Base-by-base conservation (phyloP, 2,113 vertebrate species). In the Halcyon malimbica region DNA sequence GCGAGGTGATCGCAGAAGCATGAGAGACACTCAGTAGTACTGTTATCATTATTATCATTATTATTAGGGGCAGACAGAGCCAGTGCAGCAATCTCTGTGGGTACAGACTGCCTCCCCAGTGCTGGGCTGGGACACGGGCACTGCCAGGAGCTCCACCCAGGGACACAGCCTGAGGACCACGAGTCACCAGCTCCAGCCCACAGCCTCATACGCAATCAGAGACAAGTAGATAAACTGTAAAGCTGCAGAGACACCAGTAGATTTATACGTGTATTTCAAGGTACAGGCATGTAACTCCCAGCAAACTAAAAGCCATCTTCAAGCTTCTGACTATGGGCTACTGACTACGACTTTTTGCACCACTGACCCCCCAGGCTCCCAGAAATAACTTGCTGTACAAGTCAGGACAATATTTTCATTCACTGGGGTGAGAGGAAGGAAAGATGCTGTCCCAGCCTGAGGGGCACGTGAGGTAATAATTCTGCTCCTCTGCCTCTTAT, bases 401-500 rank as follows among this genome's bases (percentile, higher is more conserved):
- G 29, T 46, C n/a, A 62, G 21, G 53, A n/a, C n/a, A 62, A 0
- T 25, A 33, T 59, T 83, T 88, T 44, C n/a, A 41, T 42, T 42
- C 39, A 42, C 18, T 35, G 7, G n/a, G 13, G 9, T 79, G 21
- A 83, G 35, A 48, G 13, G 44, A 78, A 83, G 19, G 64, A 17
- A 77, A 17, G 75, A 74, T 41, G n/a, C 26, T 69, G 44, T 23
- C 26, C 50, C 60, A 86, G 59, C 20, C 18, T 1, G 2, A 67
- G 54, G 41, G 39, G 20, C 59, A 50, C 0, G 0, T 25, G 50
- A 81, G 8, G 50, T n/a, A 70, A 51, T 13, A 62, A 50, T n/a
- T 88, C 82, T 81, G 31, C 57, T 85, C 41, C 48, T 88, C 62
- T 85, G 25, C 33, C 57, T 80, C 82, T 60, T 82, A 37, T 28